Evolutionary conservation across 1,140 invertebrate genomes (phyloP), one percentile per base, ranked within the genome.

Genomic region (Pogonomyrmex californicus): DNA sequence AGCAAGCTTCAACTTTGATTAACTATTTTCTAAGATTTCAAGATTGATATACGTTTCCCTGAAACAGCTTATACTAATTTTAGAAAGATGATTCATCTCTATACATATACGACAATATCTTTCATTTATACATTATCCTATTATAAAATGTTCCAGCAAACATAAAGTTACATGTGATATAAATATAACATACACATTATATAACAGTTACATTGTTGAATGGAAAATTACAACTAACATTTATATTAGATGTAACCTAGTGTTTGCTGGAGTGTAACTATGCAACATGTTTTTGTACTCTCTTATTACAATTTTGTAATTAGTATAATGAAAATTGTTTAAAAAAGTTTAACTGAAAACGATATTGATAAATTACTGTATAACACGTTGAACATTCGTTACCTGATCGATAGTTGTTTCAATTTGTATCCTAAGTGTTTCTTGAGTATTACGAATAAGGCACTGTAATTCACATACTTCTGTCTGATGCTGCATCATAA

Each of bases 361-460:
- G 49, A 10, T 58, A 23, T 4, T 0, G 62, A 38, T 17, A 36
- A 33, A 51, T 36, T 47, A 71, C 30, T n/a, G n/a, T 38, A 66
- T 58, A 65, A 78, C 23, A n/a, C 6, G 7, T 51, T 23, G 47
- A 68, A 66, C 12, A 23, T 23, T 12, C 49, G 6, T 38, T 93
- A 96, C 96, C 94, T 96, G 96, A 89, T 96, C 95, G 76, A 95
- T 95, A 88, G 95, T 96, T 56, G 95, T 93, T 78, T 97, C 95
- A 71, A 96, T 95, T 91, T 98, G 97, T 60, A 97, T 95, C 47
- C 97, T 95, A 5, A 97, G 91, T 89, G 96, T 96, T 56, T 96
- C 96, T 89, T 97, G 96, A 73, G 96, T 96, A 47, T 94, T 94
- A 58, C 96, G 96, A 54, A 97, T 94, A 9, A 96, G 95, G 83